phyloP scores from a whole-genome alignment of 2,797 vertebrate genomes.

The Syndactyla subalaris region DNA sequence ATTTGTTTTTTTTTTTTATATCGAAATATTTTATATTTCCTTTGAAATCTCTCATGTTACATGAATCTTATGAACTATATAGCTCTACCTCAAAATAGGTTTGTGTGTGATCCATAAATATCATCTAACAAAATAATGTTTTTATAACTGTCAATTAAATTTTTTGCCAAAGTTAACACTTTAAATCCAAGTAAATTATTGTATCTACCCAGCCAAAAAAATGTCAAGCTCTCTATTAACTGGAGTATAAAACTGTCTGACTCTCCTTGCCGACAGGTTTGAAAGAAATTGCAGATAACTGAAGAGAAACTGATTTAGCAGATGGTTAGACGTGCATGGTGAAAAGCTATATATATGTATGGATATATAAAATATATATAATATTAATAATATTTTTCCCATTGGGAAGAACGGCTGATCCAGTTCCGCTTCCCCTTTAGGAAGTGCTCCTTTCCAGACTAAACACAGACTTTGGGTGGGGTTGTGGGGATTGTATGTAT shows the following conservation, averaged over 20 bases:
- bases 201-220: conserved; percentile 52
- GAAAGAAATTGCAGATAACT: conserved; percentile 67
- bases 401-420: conserved; percentile 46
- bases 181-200: conserved; percentile 62
- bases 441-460: conserved; percentile 60
- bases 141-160: conserved; percentile 63
- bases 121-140: conserved; percentile 67
- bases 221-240: conserved; percentile 65
- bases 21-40: conserved; percentile 34
- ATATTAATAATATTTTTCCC: conserved; percentile 62
- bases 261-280: conserved; percentile 50
- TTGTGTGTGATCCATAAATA: conserved; percentile 57
- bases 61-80: conserved; percentile 1
- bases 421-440: conserved; percentile 52
- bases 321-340: conserved; percentile 49
- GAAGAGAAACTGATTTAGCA: conserved; percentile 66
- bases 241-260: conserved; percentile 66
- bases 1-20: conserved; percentile 16
- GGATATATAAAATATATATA: conserved; percentile 13
- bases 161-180: conserved; percentile 73
- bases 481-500: conserved; percentile 53
- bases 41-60: conserved; percentile 52
- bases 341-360: conserved; percentile 42
- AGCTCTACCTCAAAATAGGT: conserved; percentile 53
- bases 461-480: conserved; percentile 72